A percentile compares a stretch with the other conserved stretches of the same genome.
These are phyloP conservation scores for Aythya baeri DNA, from an alignment of 2,113 vertebrate genomes.

Conservation along the genomic window DNA sequence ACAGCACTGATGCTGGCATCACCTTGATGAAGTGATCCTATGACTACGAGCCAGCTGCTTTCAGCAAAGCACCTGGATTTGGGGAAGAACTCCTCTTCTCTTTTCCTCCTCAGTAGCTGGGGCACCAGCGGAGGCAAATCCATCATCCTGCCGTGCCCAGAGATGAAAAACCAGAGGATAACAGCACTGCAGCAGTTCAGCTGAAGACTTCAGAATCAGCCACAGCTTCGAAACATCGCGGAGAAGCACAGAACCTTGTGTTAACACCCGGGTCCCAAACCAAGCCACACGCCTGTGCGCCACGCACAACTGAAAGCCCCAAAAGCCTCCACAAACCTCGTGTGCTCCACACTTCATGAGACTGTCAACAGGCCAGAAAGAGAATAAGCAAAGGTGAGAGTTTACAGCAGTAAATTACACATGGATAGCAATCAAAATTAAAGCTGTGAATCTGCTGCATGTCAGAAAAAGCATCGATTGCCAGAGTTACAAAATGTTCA, in stretches of 20 bases:
- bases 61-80: not conserved
- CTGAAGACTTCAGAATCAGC: not conserved
- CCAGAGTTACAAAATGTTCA: not conserved
- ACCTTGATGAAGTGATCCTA: not conserved
- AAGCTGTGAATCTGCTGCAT: not conserved
- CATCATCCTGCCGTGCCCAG: not conserved
- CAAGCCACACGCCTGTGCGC: not conserved
- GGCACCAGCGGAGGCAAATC: not conserved
- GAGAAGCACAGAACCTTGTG: not conserved
- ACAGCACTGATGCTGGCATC: not conserved
- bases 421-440: not conserved
- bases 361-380: not conserved
- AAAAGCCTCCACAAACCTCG: not conserved
- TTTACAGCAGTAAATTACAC: not conserved
- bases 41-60: not conserved
- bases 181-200: not conserved
- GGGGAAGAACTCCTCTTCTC: not conserved
- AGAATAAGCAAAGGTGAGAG: fast-evolving
- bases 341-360: not conserved
- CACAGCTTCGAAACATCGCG: not conserved
- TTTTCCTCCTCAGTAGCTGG: not conserved
- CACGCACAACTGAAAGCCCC: not conserved
- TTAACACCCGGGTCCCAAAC: not conserved
- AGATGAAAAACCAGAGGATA: not conserved
- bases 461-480: not conserved